phyloP scores from a whole-genome alignment of 2,797 vertebrate genomes.

The Neopelma chrysocephalum region DNA sequence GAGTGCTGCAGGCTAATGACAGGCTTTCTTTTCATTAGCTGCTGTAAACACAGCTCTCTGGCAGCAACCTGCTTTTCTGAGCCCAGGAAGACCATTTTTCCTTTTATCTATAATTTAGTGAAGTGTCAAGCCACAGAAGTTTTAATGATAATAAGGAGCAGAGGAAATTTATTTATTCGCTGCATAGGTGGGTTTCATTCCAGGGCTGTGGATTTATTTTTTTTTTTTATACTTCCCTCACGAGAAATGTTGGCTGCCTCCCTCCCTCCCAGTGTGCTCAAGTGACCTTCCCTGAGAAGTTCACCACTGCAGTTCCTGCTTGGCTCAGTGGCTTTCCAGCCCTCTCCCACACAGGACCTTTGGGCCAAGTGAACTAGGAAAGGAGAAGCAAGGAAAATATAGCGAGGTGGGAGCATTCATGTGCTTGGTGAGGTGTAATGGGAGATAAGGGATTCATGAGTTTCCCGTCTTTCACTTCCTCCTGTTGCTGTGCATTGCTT shows the following conservation, averaged over 20 bases:
- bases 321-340: background rate
- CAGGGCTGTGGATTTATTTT: background rate
- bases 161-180: background rate
- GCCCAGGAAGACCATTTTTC: slow-evolving; percentile 42
- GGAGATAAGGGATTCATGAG: background rate
- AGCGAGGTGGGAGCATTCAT: background rate
- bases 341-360: background rate
- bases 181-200: slow-evolving; percentile 32
- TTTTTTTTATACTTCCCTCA: background rate
- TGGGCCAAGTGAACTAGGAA: background rate
- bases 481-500: background rate
- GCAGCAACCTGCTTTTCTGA: slow-evolving; percentile 25
- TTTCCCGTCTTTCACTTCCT: background rate
- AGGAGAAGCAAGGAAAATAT: background rate
- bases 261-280: background rate
- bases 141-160: slow-evolving; percentile 43
- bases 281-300: background rate
- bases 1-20: background rate
- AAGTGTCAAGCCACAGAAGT: slow-evolving; percentile 47
- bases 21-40: slow-evolving; percentile 38
- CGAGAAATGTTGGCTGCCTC: background rate
- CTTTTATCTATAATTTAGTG: slow-evolving; percentile 66
- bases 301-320: background rate
- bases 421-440: background rate
- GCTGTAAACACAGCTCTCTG: slow-evolving; percentile 24